Evolutionary conservation across 2,113 vertebrate species (phyloP), one percentile per base, ranked within the genome.

Genomic region (Struthidea cinerea): DNA sequence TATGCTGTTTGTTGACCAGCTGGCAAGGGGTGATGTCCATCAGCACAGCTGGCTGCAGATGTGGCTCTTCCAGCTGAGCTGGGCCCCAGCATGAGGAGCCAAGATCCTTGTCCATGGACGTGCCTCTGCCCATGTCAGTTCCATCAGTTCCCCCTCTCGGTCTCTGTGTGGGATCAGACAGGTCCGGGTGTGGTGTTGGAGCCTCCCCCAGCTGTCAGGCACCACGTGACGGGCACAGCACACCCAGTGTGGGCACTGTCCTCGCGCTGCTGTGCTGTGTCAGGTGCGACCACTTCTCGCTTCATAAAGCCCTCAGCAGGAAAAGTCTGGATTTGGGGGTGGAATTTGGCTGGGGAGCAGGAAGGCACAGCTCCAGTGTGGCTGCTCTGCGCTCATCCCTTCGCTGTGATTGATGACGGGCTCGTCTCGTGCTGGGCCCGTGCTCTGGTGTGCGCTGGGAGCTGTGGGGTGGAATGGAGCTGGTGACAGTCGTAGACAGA

Each of bases 401-500:
- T 24, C 8, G 7, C 39, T 16, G 53, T 53, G 78, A 87, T 37
- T 75, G 85, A 71, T 9, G 19, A 39, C 3, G 3, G 13, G 49
- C 47, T 63, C 0, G 1, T 33, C 68, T 16, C 5, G 0, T 27
- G 77, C 75, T 35, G 60, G 79, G 42, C 74, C 49, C 7, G 4
- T 0, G 17, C 52, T 55, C 47, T 53, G 70, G 9, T 10, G 55
- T n/a, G 78, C 55, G 47, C 76, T 68, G 74, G 55, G 93, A 90
- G 87, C 46, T 94, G 80, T 46, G 53, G 92, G 83, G 74, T 41
- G 94, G 33, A 80, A 78, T 94, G 84, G 87, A 94, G 61, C 41
- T 60, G 83, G 85, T 96, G 95, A 80, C 96, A 87, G 86, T 53
- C 75, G 70, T 11, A 85, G 90, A 16, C 77, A 56, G 84, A 80